These are phyloP conservation scores for Plebejus argus DNA, from an alignment of 2,888 invertebrate genomes.

Conservation along the genomic window DNA sequence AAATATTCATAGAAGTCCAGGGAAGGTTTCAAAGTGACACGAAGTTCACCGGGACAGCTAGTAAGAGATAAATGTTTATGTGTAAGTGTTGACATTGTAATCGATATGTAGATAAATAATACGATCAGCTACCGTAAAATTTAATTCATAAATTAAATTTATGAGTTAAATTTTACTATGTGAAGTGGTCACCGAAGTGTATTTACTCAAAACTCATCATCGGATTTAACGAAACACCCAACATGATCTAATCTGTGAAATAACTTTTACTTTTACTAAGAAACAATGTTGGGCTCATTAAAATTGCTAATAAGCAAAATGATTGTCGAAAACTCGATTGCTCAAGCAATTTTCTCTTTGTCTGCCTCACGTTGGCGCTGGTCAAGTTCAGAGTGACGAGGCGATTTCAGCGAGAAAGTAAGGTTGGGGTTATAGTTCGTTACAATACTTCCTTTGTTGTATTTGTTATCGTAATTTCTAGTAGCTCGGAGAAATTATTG, in stretches of 20 bases:
- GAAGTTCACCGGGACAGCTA: too few relatives aligned
- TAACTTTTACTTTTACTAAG: conserved; percentile 31
- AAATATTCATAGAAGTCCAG: too few relatives aligned
- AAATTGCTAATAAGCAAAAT: conserved; percentile 49
- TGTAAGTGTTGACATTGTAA: too few relatives aligned
- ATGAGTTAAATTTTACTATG: too few relatives aligned
- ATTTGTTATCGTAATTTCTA: conserved; percentile 2
- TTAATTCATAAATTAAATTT: too few relatives aligned
- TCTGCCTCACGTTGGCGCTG: conserved; percentile 39
- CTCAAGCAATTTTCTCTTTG: conserved; percentile 33
- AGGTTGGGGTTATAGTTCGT: conserved; percentile 31
- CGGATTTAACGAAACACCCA: background rate
- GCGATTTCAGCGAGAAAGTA: conserved; percentile 28
- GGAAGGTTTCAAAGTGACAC: too few relatives aligned
- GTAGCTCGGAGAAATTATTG: background rate
- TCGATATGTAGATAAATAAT: too few relatives aligned
- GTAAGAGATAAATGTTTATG: too few relatives aligned
- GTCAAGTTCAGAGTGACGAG: conserved; percentile 33
- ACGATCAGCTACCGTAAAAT: too few relatives aligned
- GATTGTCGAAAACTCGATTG: conserved; percentile 42
- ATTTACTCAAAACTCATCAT: background rate
- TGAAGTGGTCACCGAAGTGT: background rate
- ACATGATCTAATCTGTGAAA: conserved; percentile 13
- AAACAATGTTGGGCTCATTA: conserved; percentile 41
- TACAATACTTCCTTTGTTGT: background rate